Conservation (phyloP, 92 coral and sea anemone species). For the Siderastrea radians region DNA sequence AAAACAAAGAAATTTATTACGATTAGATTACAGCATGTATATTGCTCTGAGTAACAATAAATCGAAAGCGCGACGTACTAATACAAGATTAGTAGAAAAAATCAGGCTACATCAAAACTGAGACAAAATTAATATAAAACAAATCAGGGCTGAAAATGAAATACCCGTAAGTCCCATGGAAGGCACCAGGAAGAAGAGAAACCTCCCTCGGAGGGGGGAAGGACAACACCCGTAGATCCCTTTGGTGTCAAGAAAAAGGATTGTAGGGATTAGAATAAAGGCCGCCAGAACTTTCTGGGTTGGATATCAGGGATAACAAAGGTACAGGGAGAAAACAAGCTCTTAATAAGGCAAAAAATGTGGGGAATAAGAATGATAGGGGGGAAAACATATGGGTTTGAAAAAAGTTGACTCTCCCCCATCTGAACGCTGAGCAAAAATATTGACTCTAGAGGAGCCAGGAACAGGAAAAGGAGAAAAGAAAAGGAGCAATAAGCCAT, state of each 20-base stretch:
- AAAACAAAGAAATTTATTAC: too few species aligned
- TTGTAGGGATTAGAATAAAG: conserved; percentile 1
- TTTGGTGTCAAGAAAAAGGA: conserved; percentile 14
- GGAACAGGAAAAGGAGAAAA: conserved; percentile 46
- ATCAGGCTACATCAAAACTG: too few species aligned
- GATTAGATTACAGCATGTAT: too few species aligned
- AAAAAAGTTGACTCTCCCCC: conserved; percentile 15
- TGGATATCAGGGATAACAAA: conserved; percentile 62
- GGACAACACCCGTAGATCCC: conserved; percentile 27
- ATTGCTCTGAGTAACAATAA: too few species aligned
- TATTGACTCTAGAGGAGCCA: conserved; percentile 37
- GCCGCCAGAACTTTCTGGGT: conserved; percentile 60
- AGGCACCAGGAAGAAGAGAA: conserved; percentile 32
- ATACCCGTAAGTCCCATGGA: conserved; percentile 45
- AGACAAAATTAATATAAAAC: background rate
- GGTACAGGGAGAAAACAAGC: background rate
- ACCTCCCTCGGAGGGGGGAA: conserved; percentile 27
- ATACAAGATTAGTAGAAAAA: too few species aligned
- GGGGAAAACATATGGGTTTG: conserved; percentile 39
- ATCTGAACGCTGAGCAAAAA: conserved; percentile 32
- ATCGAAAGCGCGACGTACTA: too few species aligned
- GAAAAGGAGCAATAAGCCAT: conserved; percentile 41
- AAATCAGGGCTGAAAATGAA: background rate
- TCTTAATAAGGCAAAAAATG: conserved; percentile 4
- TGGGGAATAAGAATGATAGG: conserved; percentile 42